Evolutionary conservation across 2,888 invertebrate species (phyloP).

Genomic region (Ochropleura leucogaster): DNA sequence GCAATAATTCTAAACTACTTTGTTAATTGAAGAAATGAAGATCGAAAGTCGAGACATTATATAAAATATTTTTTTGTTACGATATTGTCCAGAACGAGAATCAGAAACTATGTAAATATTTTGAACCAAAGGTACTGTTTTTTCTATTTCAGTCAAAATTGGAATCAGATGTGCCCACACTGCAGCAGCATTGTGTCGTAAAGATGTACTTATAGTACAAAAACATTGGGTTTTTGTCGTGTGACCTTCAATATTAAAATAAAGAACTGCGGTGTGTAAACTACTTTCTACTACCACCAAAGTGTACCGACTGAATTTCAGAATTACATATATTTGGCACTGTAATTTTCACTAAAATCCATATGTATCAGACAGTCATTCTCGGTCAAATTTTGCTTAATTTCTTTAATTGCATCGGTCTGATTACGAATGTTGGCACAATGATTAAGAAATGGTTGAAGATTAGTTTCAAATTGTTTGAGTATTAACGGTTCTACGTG

Average conservation of each 20-base stretch:
- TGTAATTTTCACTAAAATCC: no score
- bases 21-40: constrained; percentile 33
- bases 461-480: constrained; percentile 15
- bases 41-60: constrained; percentile 24
- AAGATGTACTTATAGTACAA: constrained; percentile 43
- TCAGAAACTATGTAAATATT: constrained; percentile 37
- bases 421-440: constrained; percentile 26
- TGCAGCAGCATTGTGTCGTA: constrained; percentile 43
- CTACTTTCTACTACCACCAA: no score
- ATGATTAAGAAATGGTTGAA: constrained; percentile 24
- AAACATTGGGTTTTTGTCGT: constrained; percentile 41
- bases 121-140: constrained; percentile 31
- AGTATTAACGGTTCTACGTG: constrained; percentile 16
- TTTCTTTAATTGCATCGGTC: constrained; percentile 11
- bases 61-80: constrained; percentile 58
- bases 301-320: no score
- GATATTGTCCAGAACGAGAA: constrained; percentile 28
- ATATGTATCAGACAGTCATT: no score
- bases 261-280: constrained; percentile 40
- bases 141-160: constrained; percentile 49
- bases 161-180: constrained; percentile 51
- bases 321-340: no score
- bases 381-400: no score
- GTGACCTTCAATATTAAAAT: constrained; percentile 34
- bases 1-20: no score